Conservation (phyloP, 2,113 vertebrate genomes). For the Kobus ellipsiprymnus region DNA sequence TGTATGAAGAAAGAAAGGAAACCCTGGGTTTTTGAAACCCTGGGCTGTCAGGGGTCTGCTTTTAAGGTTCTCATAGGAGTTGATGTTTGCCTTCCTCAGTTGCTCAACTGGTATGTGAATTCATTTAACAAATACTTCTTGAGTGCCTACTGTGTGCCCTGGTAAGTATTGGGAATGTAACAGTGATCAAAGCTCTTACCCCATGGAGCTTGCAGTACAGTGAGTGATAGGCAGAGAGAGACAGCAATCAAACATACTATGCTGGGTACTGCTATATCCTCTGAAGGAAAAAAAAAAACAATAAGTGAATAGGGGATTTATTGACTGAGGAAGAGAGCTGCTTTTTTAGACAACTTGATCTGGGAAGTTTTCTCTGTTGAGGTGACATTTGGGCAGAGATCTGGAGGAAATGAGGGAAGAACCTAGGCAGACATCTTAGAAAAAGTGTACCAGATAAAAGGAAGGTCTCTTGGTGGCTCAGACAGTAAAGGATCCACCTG, state of each 20-base stretch:
- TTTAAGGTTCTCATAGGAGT: neutral
- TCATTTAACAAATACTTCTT: constrained; percentile 12
- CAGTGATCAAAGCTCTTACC: neutral
- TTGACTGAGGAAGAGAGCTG: neutral
- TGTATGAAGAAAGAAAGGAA: neutral
- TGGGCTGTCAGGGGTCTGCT: neutral
- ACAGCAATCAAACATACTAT: neutral
- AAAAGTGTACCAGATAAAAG: neutral
- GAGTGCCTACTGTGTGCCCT: neutral
- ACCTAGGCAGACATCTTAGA: neutral
- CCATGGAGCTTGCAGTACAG: neutral
- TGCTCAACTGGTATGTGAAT: neutral
- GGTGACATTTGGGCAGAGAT: neutral
- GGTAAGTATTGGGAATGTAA: neutral
- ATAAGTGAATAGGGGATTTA: neutral
- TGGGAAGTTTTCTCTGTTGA: neutral
- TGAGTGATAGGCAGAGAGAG: neutral
- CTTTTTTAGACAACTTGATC: neutral
- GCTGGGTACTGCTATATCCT: neutral
- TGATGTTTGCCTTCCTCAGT: neutral
- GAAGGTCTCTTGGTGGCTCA: neutral
- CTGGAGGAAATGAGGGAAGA: neutral
- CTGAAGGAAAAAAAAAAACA: neutral
- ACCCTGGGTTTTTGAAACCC: neutral
- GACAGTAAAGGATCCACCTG: neutral